Conservation (phyloP, 2,888 invertebrate species). For the Taenaris catops region DNA sequence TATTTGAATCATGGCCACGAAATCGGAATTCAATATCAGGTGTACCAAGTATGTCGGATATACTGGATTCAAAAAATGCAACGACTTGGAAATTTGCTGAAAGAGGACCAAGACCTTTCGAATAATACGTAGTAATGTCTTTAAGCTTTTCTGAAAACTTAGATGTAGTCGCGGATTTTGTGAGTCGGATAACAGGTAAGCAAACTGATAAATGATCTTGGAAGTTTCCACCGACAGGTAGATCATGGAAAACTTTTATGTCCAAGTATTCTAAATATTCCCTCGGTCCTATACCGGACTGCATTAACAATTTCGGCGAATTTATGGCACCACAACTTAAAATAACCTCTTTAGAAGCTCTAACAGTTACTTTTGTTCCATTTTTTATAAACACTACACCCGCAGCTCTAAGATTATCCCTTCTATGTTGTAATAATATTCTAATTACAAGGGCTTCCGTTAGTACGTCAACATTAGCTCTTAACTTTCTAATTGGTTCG, state of each 20-base stretch:
- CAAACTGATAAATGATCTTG: slow-evolving; percentile 71
- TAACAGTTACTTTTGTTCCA: slow-evolving; percentile 52
- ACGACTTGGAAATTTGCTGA: slow-evolving; percentile 70
- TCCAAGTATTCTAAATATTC: slow-evolving; percentile 67
- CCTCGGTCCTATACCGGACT: slow-evolving; percentile 64
- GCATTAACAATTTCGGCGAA: slow-evolving; percentile 65
- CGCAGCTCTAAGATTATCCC: slow-evolving; percentile 37
- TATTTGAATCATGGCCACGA: slow-evolving; percentile 65
- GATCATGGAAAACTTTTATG: slow-evolving; percentile 47
- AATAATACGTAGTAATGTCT: slow-evolving; percentile 61
- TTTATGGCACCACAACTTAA: slow-evolving; percentile 65
- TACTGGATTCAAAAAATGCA: slow-evolving; percentile 55
- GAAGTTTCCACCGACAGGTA: slow-evolving; percentile 66
- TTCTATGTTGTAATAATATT: slow-evolving; percentile 44
- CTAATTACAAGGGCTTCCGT: slow-evolving; percentile 65
- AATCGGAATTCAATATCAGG: slow-evolving; percentile 68
- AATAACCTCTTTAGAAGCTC: slow-evolving; percentile 56
- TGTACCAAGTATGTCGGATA: slow-evolving; percentile 58
- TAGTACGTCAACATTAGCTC: slow-evolving; percentile 53
- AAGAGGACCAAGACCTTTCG: slow-evolving; percentile 59
- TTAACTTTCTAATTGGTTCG: slow-evolving; percentile 57
- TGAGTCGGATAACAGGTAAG: slow-evolving; percentile 58
- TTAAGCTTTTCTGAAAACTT: slow-evolving; percentile 61
- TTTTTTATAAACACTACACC: slow-evolving; percentile 62
- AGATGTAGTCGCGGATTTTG: slow-evolving; percentile 50